Base-by-base conservation (phyloP, 2,888 invertebrate species). In the Mesochorus sp. region DNA sequence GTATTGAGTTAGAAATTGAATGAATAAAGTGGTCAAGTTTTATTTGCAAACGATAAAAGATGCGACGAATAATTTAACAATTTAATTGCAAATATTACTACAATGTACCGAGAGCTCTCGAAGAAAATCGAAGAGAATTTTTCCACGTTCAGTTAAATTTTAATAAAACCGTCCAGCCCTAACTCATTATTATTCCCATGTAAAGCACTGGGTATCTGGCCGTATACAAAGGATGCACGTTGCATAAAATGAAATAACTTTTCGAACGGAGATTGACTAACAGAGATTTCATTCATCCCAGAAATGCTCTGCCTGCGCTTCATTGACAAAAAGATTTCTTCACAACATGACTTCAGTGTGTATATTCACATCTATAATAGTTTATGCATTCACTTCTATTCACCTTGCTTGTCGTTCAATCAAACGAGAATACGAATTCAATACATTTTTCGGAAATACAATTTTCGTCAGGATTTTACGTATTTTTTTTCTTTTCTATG, bases 61-160 rank as follows among this genome's bases (percentile, higher is more conserved):
- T 17, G 21, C 8, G 14, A 57, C n/a, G 28, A 67, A n/a, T 37
- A 12, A 57, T 55, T 47, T 17, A 28, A 42, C 26, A 39, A 49
- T 39, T 57, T 51, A 66, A 76, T 66, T 31, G 64, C 31, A 59
- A 64, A 71, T 76, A 66, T 71, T 34, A 51, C 21, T 12, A 53
- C 21, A 39, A 47, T 21, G 17, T 5, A 31, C 31, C 14, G 51
- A 66, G 34, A 24, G 12, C 12, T 12, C 51, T 66, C 34, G 59
- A 59, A n/a, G 34, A 44, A 44, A 59, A 44, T 34, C 42, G 39
- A 19, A 75, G 37, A 42, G 39, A 5, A 64, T 39, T 66, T 37
- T 44, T n/a, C 14, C n/a, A n/a, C n/a, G n/a, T n/a, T 28, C 51
- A n/a, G n/a, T n/a, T n/a, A n/a, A n/a, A 21, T 57, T 71, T 28